Conservation (phyloP, 2,113 vertebrate species). For the Carassius auratus region DNA sequence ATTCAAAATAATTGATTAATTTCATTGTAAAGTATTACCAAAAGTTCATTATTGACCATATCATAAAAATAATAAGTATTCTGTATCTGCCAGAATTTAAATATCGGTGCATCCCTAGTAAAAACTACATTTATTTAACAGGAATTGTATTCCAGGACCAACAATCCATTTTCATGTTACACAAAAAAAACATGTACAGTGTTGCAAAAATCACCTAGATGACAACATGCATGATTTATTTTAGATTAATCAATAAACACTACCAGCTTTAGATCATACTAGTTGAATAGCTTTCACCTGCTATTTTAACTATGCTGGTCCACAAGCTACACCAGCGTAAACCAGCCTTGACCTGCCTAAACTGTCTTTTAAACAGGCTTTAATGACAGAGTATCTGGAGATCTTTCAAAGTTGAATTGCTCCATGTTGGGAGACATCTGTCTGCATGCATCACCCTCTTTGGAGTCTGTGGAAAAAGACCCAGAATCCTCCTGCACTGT, state of each 20-base stretch:
- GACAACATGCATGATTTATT: no score
- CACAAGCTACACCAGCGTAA: neutral
- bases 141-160: neutral
- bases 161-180: neutral
- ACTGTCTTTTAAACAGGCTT: neutral
- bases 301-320: neutral
- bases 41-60: no score
- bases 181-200: no score
- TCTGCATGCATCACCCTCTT: slow-evolving; percentile 12
- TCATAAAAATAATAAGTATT: no score
- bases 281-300: neutral
- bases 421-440: neutral
- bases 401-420: neutral
- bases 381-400: neutral
- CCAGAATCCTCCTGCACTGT: slow-evolving; percentile 36
- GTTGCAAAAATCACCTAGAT: no score
- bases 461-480: neutral
- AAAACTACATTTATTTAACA: neutral
- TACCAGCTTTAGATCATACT: neutral
- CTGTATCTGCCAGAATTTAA: no score
- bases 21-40: no score
- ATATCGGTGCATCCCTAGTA: no score
- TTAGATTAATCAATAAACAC: no score
- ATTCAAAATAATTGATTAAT: no score
- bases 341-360: neutral